Evolutionary conservation across 1,140 invertebrate species (phyloP).

Genomic region (Cataglyphis hispanica): DNA sequence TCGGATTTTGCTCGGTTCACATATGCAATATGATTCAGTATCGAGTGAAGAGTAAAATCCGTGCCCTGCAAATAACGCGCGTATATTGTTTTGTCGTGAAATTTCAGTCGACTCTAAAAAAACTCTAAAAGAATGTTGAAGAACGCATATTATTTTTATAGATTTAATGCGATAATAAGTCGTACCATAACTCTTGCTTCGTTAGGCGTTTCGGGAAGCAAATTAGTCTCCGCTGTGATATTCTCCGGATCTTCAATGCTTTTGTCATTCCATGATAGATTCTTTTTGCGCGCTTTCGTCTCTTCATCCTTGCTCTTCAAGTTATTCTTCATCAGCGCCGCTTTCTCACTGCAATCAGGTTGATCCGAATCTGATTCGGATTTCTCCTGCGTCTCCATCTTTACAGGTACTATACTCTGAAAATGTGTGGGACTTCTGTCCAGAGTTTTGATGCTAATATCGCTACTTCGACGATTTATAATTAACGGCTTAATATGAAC

Average conservation of each 20-base stretch:
- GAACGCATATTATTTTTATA: not conserved
- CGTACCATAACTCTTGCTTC: constrained; percentile 76
- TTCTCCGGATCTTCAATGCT: constrained; percentile 80
- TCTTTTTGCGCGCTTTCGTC: constrained; percentile 80
- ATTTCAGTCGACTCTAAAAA: not conserved
- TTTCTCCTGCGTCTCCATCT: constrained; percentile 78
- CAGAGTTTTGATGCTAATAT: constrained; percentile 81
- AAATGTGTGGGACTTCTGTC: constrained; percentile 82
- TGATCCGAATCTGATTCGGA: constrained; percentile 84
- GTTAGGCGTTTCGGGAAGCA: constrained; percentile 78
- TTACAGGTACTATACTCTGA: constrained; percentile 74
- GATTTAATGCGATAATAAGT: not conserved
- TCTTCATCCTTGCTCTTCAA: constrained; percentile 75
- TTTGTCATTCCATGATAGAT: constrained; percentile 82
- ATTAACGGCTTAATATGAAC: constrained; percentile 78
- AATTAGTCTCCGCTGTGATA: constrained; percentile 83
- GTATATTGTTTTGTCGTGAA: not conserved
- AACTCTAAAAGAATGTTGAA: not conserved
- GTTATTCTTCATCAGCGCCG: constrained; percentile 80
- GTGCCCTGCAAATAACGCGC: constrained; percentile 67
- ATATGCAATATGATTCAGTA: constrained; percentile 89
- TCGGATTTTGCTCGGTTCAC: constrained; percentile 87
- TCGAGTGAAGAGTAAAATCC: constrained; percentile 87
- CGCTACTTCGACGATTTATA: constrained; percentile 81
- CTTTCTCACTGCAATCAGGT: constrained; percentile 82